Percentiles rank a stretch among this genome's conserved stretches.
Conservation (phyloP, 23 tunicate genomes). For the Ascidia mentula region DNA sequence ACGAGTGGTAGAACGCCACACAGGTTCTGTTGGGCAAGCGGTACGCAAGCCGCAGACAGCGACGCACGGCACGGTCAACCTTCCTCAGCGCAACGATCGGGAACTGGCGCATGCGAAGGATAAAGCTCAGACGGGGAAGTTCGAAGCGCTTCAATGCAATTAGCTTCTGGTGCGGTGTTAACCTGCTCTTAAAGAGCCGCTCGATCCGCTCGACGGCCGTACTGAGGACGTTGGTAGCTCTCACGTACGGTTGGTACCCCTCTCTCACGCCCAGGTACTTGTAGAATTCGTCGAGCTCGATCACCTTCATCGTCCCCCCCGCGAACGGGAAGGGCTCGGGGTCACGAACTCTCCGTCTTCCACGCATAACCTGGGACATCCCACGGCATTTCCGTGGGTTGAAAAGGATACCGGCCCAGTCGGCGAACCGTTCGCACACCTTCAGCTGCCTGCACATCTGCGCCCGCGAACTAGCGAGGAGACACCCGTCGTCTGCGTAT, state of each 20-base stretch:
- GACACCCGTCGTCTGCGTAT: slow-evolving; percentile 16
- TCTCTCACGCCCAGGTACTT: slow-evolving; percentile 14
- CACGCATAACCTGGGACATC: too few species aligned
- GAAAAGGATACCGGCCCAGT: too few species aligned
- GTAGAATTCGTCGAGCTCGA: neutral
- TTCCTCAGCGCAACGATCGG: neutral
- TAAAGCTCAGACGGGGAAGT: neutral
- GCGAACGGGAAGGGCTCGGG: neutral
- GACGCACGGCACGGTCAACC: neutral
- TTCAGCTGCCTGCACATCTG: slow-evolving; percentile 4
- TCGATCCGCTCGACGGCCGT: neutral
- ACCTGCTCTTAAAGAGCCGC: neutral
- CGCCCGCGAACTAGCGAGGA: neutral
- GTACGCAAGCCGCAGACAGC: too few species aligned
- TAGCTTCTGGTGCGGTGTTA: slow-evolving; percentile 15
- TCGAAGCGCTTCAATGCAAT: neutral
- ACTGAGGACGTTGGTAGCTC: neutral
- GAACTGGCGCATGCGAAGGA: too few species aligned
- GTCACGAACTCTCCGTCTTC: neutral
- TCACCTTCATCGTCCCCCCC: too few species aligned
- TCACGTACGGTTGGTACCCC: neutral
- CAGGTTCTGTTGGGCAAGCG: too few species aligned
- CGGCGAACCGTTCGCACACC: neutral
- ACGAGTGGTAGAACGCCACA: too few species aligned
- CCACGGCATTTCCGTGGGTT: too few species aligned